These are phyloP conservation scores for Ametastegia equiseti DNA, from an alignment of 2,888 invertebrate genomes.

Conservation along the genomic window DNA sequence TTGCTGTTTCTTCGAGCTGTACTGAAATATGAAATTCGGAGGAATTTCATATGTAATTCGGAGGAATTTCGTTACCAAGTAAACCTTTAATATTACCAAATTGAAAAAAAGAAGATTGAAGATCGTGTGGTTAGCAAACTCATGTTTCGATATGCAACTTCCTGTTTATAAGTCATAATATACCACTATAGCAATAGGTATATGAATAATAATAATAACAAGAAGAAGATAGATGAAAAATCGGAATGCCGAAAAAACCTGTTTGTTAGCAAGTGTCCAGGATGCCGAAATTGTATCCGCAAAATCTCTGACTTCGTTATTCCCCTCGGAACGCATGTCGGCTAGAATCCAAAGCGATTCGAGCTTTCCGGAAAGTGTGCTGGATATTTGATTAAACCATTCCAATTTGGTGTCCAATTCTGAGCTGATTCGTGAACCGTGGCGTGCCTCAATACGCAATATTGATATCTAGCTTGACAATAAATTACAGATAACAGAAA, in stretches of 20 bases:
- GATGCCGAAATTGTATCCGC: constrained; percentile 59
- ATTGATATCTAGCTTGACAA: constrained; percentile 58
- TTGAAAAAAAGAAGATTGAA: too few species aligned
- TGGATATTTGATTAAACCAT: constrained; percentile 58
- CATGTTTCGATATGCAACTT: too few species aligned
- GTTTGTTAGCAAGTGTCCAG: constrained; percentile 61
- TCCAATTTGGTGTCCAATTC: constrained; percentile 61
- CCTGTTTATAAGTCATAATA: too few species aligned
- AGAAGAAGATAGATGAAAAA: neutral
- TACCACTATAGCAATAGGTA: neutral
- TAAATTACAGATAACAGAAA: neutral
- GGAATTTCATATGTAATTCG: too few species aligned
- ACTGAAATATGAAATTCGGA: too few species aligned
- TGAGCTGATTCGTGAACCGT: constrained; percentile 57
- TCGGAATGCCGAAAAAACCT: constrained; percentile 54
- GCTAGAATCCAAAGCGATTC: constrained; percentile 61
- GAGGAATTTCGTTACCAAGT: too few species aligned
- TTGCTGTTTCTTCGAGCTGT: too few species aligned
- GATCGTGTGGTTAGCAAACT: too few species aligned
- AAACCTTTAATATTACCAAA: too few species aligned
- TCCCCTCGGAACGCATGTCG: constrained; percentile 53
- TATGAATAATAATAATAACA: too few species aligned
- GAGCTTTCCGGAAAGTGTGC: constrained; percentile 60
- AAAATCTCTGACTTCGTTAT: constrained; percentile 60
- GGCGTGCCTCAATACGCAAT: constrained; percentile 59